Conservation (phyloP, 2,888 invertebrate species). For the Liposcelis brunnea region DNA sequence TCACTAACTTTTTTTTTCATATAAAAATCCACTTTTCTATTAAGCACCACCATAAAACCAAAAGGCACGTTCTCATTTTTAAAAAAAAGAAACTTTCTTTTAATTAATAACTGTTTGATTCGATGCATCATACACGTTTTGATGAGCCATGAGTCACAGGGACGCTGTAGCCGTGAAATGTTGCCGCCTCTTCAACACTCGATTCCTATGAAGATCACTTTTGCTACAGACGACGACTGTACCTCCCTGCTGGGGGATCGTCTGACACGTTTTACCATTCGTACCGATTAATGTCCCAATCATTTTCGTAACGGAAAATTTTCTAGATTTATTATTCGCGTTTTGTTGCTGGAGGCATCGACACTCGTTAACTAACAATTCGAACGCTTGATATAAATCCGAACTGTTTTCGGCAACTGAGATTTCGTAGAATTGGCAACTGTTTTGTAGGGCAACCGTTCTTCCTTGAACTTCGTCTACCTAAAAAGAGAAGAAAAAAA, state of each 20-base stretch:
- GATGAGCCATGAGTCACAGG: conserved; percentile 34
- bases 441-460: conserved; percentile 43
- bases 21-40: too few relatives aligned
- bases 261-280: conserved; percentile 29
- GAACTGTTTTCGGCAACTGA: conserved; percentile 64
- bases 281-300: conserved; percentile 52
- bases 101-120: too few relatives aligned
- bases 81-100: too few relatives aligned
- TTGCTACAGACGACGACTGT: conserved; percentile 42
- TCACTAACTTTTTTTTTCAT: too few relatives aligned
- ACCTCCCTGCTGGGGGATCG: conserved; percentile 30
- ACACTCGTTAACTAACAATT: conserved; percentile 47
- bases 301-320: conserved; percentile 66
- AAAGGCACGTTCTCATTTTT: too few relatives aligned
- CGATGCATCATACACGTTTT: too few relatives aligned
- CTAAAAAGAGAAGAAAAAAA: conserved; percentile 29
- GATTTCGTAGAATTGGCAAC: conserved; percentile 62
- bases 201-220: conserved; percentile 37
- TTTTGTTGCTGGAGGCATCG: conserved; percentile 28
- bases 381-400: conserved; percentile 54
- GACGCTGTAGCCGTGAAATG: conserved; percentile 44
- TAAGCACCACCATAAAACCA: too few relatives aligned
- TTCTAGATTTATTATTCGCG: conserved; percentile 33
- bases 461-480: conserved; percentile 55
- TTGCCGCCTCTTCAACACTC: conserved; percentile 37